Base-by-base conservation (phyloP, 2,797 vertebrate genomes). In the Nannoperca obscura region DNA sequence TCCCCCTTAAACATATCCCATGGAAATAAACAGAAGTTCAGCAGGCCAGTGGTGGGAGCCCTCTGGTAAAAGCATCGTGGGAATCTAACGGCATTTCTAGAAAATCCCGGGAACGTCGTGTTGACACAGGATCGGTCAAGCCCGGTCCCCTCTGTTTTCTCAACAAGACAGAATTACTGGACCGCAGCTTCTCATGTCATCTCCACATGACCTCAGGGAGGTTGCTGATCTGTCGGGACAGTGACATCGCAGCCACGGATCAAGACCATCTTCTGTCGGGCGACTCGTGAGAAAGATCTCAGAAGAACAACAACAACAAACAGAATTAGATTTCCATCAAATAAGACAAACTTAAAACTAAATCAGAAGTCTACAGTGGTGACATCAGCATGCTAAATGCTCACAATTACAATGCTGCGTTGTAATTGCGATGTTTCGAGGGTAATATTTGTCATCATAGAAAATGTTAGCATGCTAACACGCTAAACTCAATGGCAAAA, bases 31-130 rank as follows among this genome's bases (percentile, higher is more conserved):
- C 50, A 70, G 11, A 71, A 73, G 78, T 85, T 84, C 78, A 84
- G 55, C 57, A 67, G 82, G 64, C 57, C 84, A 42, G 44, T 0
- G 22, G 53, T 19, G 22, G 40, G 61, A 72, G 50, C 47, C 58
- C n/a, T 81, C 34, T 78, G 63, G 30, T 63, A 63, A 80, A 84
- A 84, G 74, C 42, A 68, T 71, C 49, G 67, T 93, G 90, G 89
- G 90, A 92, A 91, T 74, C 49, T 8, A 22, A 60, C 0, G 6
- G 30, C 78, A 58, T 80, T 86, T 81, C 7, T 50, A 55, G 4
- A 62, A 30, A 76, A 7, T 38, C n/a, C 9, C 32, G 3, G 59
- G 30, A 27, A 70, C 71, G 4, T 67, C 1, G 7, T 85, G 85
- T 68, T 85, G 81, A 85, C 60, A n/a, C 15, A n/a, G 46, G 7